Conservation (phyloP, 2,888 invertebrate species). For the Mantis religiosa region DNA sequence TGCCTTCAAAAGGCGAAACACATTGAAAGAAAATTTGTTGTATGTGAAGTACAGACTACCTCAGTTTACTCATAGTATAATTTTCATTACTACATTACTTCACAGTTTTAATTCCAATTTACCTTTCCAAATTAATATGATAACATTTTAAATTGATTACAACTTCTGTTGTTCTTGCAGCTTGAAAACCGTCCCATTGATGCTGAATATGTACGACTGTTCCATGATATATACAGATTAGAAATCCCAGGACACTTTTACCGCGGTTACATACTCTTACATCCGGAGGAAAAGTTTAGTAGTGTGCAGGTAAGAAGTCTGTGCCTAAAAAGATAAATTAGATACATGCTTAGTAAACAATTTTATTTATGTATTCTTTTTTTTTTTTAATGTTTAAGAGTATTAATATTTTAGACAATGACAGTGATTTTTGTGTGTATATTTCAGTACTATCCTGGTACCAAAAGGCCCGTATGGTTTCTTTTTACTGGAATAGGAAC, state of each 20-base stretch:
- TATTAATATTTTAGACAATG: too few species aligned
- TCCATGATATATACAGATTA: constrained; percentile 44
- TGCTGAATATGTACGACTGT: constrained; percentile 49
- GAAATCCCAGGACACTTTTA: constrained; percentile 55
- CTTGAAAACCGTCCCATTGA: constrained; percentile 46
- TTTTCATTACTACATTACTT: too few species aligned
- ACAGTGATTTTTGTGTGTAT: not conserved
- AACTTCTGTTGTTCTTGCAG: not conserved
- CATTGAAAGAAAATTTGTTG: too few species aligned
- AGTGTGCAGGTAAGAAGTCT: not conserved
- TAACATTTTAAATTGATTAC: not conserved
- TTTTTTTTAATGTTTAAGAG: too few species aligned
- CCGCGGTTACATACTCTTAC: constrained; percentile 56
- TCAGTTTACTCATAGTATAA: too few species aligned
- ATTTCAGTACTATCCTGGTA: constrained; percentile 56
- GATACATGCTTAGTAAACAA: too few species aligned
- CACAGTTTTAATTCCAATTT: too few species aligned
- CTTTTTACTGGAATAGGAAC: constrained; percentile 90
- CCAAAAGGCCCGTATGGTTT: constrained; percentile 74
- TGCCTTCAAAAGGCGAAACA: too few species aligned
- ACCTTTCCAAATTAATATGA: too few species aligned
- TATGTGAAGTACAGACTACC: too few species aligned
- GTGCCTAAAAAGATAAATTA: not conserved
- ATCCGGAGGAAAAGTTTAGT: not conserved
- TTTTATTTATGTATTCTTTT: too few species aligned